Percentiles rank a stretch among this genome's conserved stretches.
These are phyloP conservation scores for Lasius platythorax DNA, from an alignment of 2,888 invertebrate species.

Conservation along the genomic window DNA sequence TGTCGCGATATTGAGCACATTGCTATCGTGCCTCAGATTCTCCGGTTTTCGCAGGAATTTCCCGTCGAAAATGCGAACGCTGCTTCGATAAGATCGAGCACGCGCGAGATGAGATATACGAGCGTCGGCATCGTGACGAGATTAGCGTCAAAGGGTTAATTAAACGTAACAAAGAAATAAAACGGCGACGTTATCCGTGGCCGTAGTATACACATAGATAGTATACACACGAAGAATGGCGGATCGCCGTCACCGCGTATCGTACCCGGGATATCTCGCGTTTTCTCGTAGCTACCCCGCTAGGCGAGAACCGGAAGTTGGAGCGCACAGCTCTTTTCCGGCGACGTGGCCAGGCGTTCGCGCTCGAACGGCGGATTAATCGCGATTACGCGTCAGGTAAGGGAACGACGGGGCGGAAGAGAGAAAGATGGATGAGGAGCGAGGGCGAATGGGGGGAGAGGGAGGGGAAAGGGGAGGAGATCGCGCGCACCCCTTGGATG, in stretches of 20 bases:
- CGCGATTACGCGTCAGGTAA: conserved; percentile 48
- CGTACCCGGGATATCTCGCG: conserved; percentile 46
- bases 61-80: conserved; percentile 5
- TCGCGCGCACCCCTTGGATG: conserved; percentile 25
- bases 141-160: conserved; percentile 55
- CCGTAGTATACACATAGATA: background rate
- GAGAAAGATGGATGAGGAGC: conserved; percentile 34
- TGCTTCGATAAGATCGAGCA: conserved; percentile 21
- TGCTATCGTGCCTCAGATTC: conserved; percentile 9
- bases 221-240: conserved; percentile 10
- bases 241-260: conserved; percentile 49
- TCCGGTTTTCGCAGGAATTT: conserved; percentile 15
- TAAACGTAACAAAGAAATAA: conserved; percentile 61
- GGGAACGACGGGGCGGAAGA: conserved; percentile 37
- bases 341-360: conserved; percentile 45
- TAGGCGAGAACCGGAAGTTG: conserved; percentile 57
- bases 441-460: background rate
- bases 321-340: conserved; percentile 57
- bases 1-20: conserved; percentile 18
- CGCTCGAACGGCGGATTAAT: conserved; percentile 64
- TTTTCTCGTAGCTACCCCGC: conserved; percentile 47
- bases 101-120: background rate
- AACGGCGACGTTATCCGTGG: conserved; percentile 39
- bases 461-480: background rate
- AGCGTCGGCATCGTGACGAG: conserved; percentile 19